Percentiles rank a stretch among this genome's conserved stretches.
Conservation (phyloP, 2,113 vertebrate genomes). For the Sardina pilchardus region DNA sequence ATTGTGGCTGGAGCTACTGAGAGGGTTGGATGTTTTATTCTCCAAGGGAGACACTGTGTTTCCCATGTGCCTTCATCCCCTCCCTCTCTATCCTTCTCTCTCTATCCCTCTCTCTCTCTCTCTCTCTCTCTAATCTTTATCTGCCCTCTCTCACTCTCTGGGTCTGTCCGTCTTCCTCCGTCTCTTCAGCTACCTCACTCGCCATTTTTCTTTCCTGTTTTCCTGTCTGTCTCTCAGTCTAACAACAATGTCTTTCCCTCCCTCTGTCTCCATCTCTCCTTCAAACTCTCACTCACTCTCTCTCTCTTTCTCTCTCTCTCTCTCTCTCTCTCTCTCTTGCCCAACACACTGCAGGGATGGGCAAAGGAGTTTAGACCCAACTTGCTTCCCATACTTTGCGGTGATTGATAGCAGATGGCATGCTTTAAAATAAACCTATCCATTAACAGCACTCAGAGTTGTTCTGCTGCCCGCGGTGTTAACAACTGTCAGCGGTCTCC, state of each 20-base stretch:
- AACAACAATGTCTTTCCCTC: not conserved
- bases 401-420: slow-evolving; percentile 96
- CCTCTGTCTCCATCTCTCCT: not conserved
- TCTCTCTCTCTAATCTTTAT: not conserved
- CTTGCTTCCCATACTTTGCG: slow-evolving; percentile 83
- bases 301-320: not conserved
- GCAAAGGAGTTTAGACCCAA: slow-evolving; percentile 75
- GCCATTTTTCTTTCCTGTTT: not conserved
- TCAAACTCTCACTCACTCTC: not conserved
- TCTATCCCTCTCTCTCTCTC: not conserved
- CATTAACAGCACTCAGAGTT: slow-evolving; percentile 89
- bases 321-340: not conserved
- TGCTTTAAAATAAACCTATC: slow-evolving; percentile 96
- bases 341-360: slow-evolving; percentile 27
- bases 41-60: slow-evolving; percentile 80
- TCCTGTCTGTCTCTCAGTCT: not conserved
- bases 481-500: slow-evolving; percentile 79
- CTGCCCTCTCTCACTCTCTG: not conserved
- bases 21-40: slow-evolving; percentile 97
- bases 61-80: slow-evolving; percentile 60
- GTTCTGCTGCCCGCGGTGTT: slow-evolving; percentile 77
- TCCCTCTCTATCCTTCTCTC: slow-evolving; percentile 3
- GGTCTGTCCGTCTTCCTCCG: not conserved
- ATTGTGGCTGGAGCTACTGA: slow-evolving; percentile 97
- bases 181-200: not conserved